These are phyloP conservation scores for Rhodophaea formosa DNA, from an alignment of 2,888 invertebrate species.

Conservation along the genomic window DNA sequence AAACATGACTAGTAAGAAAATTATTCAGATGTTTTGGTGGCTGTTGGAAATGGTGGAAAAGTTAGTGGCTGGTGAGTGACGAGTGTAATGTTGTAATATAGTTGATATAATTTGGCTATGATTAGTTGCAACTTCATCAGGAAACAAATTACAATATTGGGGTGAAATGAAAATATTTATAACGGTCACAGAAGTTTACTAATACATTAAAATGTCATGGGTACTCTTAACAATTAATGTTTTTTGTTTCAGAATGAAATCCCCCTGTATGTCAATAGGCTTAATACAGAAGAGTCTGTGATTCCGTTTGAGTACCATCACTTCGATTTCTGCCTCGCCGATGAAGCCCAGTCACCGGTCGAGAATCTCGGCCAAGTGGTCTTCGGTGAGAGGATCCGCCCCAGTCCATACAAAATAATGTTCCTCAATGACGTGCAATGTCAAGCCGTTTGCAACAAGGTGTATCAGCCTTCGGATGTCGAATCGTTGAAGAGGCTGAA, in stretches of 20 bases:
- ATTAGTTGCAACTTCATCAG: too few species aligned
- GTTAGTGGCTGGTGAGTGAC: too few species aligned
- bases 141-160: too few species aligned
- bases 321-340: conserved; percentile 95
- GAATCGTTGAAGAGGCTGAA: conserved; percentile 87
- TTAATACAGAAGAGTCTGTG: conserved; percentile 98
- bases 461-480: conserved; percentile 84
- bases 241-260: conserved; percentile 89
- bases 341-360: conserved; percentile 91
- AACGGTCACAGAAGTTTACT: too few species aligned
- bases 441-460: conserved; percentile 82
- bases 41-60: too few species aligned
- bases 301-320: conserved; percentile 99
- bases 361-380: conserved; percentile 99
- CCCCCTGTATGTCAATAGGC: conserved; percentile 94
- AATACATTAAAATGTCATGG: too few species aligned
- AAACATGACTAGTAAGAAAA: too few species aligned
- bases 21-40: too few species aligned
- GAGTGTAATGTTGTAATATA: too few species aligned
- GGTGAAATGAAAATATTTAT: too few species aligned
- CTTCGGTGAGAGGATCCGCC: conserved; percentile 98
- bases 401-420: conserved; percentile 94
- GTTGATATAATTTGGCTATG: too few species aligned
- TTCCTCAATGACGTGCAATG: conserved; percentile 89
- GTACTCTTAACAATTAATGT: too few species aligned